Evolutionary conservation across 2,113 vertebrate species (phyloP), one percentile per base, ranked within the genome.

Genomic region (Dipodomys ordii): DNA sequence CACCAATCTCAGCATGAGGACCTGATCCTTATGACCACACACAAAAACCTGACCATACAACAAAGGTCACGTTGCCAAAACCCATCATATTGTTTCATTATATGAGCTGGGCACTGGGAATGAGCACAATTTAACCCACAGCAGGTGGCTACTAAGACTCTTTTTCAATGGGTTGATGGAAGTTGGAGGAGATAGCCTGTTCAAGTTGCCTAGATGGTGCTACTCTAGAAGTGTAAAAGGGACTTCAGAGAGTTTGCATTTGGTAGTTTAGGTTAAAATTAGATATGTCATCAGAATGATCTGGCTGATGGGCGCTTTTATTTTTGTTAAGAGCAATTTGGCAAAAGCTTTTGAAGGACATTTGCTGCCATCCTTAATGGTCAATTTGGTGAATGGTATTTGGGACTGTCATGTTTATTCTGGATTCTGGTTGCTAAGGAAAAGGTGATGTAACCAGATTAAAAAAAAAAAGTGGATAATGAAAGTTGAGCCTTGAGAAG

Each of bases 341-440:
- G 94, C 90, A 67, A 74, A 57, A 87, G 67, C 32, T 65, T 82
- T 49, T 35, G 81, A 39, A 64, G 11, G 62, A 25, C 8, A 64
- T 64, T 64, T 64, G 62, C 93, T 91, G 78, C 83, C 77, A n/a
- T 81, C 64, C 69, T 35, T 28, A 79, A 64, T 2, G 39, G 93
- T 76, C 84, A 82, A 68, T 81, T 25, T 92, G 87, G 71, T 87
- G 90, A 87, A 76, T 87, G 74, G 81, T 72, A 67, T 96, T 90
- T 93, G 78, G 49, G 79, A 82, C 44, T 78, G 49, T 82, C 71
- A 62, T 95, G 92, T 94, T 95, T 95, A 84, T 74, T 72, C 81
- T 77, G 44, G 73, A 82, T 73, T 49, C 71, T 46, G 93, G 93
- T 97, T 93, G 93, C 94, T 95, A 96, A 89, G 95, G 93, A 89